phyloP scores from a whole-genome alignment of 2,797 vertebrate species.

The Phaenicophaeus curvirostris region DNA sequence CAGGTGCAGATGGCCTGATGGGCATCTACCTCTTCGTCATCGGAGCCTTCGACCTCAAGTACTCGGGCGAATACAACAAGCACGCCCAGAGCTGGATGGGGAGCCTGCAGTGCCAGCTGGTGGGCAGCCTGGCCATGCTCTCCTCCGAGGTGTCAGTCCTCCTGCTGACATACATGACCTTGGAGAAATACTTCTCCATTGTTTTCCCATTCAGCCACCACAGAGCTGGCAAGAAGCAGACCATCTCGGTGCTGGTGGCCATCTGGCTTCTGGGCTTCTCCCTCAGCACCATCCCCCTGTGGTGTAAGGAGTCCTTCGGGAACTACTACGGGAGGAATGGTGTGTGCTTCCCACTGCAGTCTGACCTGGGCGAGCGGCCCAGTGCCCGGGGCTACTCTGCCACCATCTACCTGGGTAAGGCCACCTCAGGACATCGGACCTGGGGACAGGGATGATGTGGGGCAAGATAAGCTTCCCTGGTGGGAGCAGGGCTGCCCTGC shows the following conservation, averaged over 20 bases:
- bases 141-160: slow-evolving; percentile 77
- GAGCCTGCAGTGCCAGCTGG: slow-evolving; percentile 75
- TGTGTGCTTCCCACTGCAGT: slow-evolving; percentile 76
- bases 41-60: slow-evolving; percentile 74
- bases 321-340: slow-evolving; percentile 77
- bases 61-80: slow-evolving; percentile 74
- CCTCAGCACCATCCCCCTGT: slow-evolving; percentile 72
- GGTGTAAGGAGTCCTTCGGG: slow-evolving; percentile 70
- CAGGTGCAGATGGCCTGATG: slow-evolving; percentile 78
- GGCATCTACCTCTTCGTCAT: slow-evolving; percentile 76
- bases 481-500: not conserved
- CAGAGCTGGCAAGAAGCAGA: slow-evolving; percentile 66
- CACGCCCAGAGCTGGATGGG: slow-evolving; percentile 77
- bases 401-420: slow-evolving; percentile 75
- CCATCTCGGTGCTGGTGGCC: slow-evolving; percentile 51
- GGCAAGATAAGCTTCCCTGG: not conserved
- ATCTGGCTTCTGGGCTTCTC: slow-evolving; percentile 77
- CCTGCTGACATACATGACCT: slow-evolving; percentile 75
- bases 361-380: slow-evolving; percentile 59
- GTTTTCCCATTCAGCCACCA: slow-evolving; percentile 75
- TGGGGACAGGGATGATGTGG: fast-evolving
- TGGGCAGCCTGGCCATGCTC: slow-evolving; percentile 74
- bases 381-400: slow-evolving; percentile 69
- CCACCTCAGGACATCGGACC: not conserved
- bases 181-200: slow-evolving; percentile 77